Conservation (phyloP, 2,888 invertebrate genomes). For the Epistrophe eligans region DNA sequence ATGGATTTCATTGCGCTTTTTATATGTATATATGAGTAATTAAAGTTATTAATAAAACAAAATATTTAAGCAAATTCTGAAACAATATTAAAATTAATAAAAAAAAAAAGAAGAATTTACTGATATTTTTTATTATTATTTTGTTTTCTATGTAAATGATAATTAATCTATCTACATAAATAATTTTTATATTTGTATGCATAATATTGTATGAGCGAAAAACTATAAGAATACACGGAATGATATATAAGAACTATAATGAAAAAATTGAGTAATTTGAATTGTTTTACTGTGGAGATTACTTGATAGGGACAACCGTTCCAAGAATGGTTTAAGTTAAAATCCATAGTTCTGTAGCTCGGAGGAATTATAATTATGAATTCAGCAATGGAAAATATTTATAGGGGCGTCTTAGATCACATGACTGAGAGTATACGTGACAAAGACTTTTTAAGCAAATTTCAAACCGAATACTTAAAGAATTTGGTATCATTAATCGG, state of each 20-base stretch:
- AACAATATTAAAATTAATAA: slow-evolving; percentile 21
- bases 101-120: slow-evolving; percentile 25
- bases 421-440: too few relatives aligned
- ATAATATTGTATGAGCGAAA: slow-evolving; percentile 66
- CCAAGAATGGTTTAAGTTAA: too few relatives aligned
- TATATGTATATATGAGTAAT: slow-evolving; percentile 54
- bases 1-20: slow-evolving; percentile 66
- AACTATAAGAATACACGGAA: slow-evolving; percentile 35
- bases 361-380: too few relatives aligned
- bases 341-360: too few relatives aligned
- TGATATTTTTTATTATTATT: slow-evolving; percentile 36
- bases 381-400: too few relatives aligned
- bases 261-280: neutral
- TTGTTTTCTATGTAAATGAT: slow-evolving; percentile 68
- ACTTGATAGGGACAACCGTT: too few relatives aligned
- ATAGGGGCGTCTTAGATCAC: too few relatives aligned
- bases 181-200: slow-evolving; percentile 76
- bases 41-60: slow-evolving; percentile 28
- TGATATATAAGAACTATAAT: slow-evolving; percentile 44
- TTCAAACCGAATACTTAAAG: too few relatives aligned
- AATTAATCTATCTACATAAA: slow-evolving; percentile 69
- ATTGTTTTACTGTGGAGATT: neutral
- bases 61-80: slow-evolving; percentile 10
- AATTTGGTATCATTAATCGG: too few relatives aligned
- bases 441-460: too few relatives aligned